Evolutionary conservation across 1,140 invertebrate species (phyloP), one percentile per base, ranked within the genome.

Genomic region (Galleria mellonella): DNA sequence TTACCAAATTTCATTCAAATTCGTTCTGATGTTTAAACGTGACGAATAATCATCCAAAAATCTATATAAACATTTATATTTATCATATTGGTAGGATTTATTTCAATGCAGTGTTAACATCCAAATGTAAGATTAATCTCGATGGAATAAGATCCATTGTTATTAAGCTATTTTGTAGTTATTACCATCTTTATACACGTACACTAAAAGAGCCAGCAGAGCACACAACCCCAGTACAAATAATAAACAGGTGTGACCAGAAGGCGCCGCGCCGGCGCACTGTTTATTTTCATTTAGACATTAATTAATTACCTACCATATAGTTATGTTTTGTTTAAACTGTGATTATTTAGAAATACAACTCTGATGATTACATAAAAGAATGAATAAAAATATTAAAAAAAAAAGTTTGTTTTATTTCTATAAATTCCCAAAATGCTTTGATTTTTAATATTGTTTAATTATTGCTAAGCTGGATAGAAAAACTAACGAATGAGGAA

Each of bases 301-400:
- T 73, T 65, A 64, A 74, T 81, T 73, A 72, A 69, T 71, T 62
- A 75, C 72, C 58, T 58, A 66, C 75, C 68, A 74, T 66, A 68
- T 76, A 79, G 68, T 83, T 84, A 79, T 78, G 77, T 86, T 87
- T 85, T 79, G 79, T 83, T 87, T 87, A 69, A 85, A 87, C 86
- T 87, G 86, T 87, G 86, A 87, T 87, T 87, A 86, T 84, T 83
- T 86, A 87, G 83, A 83, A 86, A 74, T 87, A 87, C 83, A 86
- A 79, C 78, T 82, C 78, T 78, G 81, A 86, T 70, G 70, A 86
- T 86, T 81, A 87, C 72, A 83, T 81, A 83, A 85, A 84, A 87
- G 69, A 81, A 84, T 79, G 70, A 86, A 85, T 86, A 86, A 86
- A 65, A 82, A 74, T 68, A 61, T 71, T 46, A 61, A 65, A n/a